Conservation (phyloP, 2,888 invertebrate genomes). For the Caenorhabditis macrosperma region DNA sequence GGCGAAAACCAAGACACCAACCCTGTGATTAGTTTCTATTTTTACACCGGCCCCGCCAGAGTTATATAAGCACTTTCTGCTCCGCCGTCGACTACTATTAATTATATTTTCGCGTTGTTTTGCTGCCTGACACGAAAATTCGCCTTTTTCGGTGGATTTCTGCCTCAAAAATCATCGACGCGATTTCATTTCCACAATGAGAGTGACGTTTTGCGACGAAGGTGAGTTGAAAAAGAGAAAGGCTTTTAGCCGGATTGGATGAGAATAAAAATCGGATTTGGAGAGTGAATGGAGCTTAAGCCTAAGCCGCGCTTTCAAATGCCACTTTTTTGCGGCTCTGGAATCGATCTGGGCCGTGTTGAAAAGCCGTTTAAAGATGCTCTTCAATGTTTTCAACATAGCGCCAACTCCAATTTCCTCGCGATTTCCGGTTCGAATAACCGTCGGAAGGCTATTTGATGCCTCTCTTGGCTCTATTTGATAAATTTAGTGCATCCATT, state of each 20-base stretch:
- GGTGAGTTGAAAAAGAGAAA: constrained; percentile 20
- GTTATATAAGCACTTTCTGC: neutral
- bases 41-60: neutral
- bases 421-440: too few species aligned
- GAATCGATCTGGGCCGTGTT: too few species aligned
- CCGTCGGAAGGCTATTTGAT: too few species aligned
- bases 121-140: neutral
- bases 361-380: too few species aligned
- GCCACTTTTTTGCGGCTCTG: neutral
- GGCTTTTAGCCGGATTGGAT: constrained; percentile 15
- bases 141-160: too few species aligned
- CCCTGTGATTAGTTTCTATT: constrained; percentile 17
- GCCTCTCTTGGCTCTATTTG: too few species aligned
- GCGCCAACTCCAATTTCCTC: too few species aligned
- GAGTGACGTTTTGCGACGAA: constrained; percentile 39
- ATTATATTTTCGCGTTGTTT: constrained; percentile 7
- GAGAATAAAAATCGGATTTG: neutral
- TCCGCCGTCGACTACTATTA: neutral
- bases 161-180: too few species aligned
- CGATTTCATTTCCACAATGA: constrained; percentile 2
- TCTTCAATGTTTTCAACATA: too few species aligned
- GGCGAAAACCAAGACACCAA: too few species aligned
- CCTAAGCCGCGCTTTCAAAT: too few species aligned
- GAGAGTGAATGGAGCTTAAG: neutral
- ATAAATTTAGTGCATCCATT: too few species aligned